Evolutionary conservation across 2,113 vertebrate genomes (phyloP).

Genomic region (Ceyx melanurus): DNA sequence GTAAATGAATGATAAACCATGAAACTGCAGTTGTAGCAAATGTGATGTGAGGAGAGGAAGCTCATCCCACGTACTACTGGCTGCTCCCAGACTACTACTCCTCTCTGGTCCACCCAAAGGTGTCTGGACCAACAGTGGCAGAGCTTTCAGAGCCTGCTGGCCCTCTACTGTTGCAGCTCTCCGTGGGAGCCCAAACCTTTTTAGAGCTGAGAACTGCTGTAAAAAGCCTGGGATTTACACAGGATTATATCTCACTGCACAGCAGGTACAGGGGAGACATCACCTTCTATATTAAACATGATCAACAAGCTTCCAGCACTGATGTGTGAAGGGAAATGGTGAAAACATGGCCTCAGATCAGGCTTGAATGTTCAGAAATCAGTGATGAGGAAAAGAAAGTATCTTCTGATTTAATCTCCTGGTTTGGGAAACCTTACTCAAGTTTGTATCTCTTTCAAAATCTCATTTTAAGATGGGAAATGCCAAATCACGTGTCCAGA

Average conservation of each 20-base stretch:
- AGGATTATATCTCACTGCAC: neutral
- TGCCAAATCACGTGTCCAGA: neutral
- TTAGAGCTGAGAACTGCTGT: neutral
- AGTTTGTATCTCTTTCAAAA: neutral
- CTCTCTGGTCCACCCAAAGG: neutral
- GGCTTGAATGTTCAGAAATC: neutral
- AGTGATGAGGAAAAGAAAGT: neutral
- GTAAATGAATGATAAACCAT: slow-evolving; percentile 2
- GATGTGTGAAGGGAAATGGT: rapidly evolving
- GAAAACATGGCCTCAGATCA: neutral
- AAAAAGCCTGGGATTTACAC: neutral
- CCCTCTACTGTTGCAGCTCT: neutral
- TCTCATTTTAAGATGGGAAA: neutral
- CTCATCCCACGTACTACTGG: neutral
- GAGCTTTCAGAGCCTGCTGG: neutral
- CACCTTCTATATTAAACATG: neutral
- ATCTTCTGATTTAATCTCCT: neutral
- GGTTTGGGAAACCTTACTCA: neutral
- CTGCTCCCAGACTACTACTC: neutral
- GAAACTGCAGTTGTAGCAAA: neutral
- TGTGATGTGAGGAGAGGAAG: neutral
- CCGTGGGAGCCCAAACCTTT: neutral
- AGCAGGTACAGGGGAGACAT: rapidly evolving
- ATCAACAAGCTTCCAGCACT: neutral
- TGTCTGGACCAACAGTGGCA: rapidly evolving